phyloP scores from a whole-genome alignment of 2,113 vertebrate genomes.

The Mormyrus lacerda region DNA sequence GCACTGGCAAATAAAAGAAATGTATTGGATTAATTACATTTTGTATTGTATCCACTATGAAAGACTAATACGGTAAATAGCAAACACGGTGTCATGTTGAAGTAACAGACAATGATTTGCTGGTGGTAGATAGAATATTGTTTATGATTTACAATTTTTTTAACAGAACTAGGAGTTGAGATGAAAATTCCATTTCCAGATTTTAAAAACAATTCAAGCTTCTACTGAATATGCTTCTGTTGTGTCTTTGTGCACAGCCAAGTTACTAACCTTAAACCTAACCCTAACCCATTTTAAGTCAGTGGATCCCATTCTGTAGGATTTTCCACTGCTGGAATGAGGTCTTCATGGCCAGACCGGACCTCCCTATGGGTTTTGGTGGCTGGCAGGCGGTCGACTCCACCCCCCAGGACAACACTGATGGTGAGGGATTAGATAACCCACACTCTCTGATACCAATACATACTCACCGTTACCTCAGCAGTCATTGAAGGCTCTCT shows the following conservation, averaged over 20 bases:
- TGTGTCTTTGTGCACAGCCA: neutral
- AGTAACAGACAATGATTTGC: neutral
- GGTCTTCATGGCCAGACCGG: slow-evolving; percentile 66
- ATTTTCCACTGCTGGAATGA: slow-evolving; percentile 97
- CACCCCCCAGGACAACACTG: slow-evolving; percentile 92
- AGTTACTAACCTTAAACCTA: neutral
- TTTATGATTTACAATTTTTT: neutral
- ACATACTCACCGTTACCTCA: neutral
- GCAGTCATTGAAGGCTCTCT: neutral
- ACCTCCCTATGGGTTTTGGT: slow-evolving; percentile 66
- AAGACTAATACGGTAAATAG: neutral
- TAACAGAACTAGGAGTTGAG: neutral
- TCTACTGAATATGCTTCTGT: neutral
- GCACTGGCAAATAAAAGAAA: neutral
- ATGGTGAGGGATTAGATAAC: slow-evolving; percentile 58
- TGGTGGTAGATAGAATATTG: neutral
- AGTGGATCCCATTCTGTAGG: slow-evolving; percentile 50
- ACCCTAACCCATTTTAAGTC: neutral
- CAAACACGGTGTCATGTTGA: neutral
- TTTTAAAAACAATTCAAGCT: neutral
- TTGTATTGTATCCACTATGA: neutral
- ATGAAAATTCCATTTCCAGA: neutral
- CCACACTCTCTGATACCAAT: neutral
- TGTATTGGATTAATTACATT: neutral
- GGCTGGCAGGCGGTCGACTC: slow-evolving; percentile 89